Percentiles rank a stretch among this genome's conserved stretches.
Conservation (phyloP, 1,140 invertebrate genomes). For the Manduca sexta region DNA sequence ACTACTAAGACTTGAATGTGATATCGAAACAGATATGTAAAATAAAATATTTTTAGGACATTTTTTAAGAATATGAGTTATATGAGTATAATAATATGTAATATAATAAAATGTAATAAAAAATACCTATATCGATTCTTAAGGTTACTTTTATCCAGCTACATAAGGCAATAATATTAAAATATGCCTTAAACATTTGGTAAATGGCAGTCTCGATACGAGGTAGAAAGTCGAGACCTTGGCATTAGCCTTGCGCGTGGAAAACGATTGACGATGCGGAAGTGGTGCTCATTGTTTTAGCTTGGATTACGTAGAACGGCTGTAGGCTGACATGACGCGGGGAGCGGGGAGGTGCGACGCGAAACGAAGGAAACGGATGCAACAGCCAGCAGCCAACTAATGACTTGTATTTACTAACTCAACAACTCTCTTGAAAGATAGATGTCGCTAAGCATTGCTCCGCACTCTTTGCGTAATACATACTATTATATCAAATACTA, state of each 20-base stretch:
- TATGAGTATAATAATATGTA: too few relatives aligned
- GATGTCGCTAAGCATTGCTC: slow-evolving; percentile 4
- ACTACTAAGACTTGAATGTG: too few relatives aligned
- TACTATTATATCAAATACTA: background rate
- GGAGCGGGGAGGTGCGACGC: slow-evolving; percentile 8
- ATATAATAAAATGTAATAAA: too few relatives aligned
- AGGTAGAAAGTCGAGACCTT: slow-evolving; percentile 57
- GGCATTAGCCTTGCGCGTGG: slow-evolving; percentile 59
- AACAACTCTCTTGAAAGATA: slow-evolving; percentile 13
- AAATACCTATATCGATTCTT: too few relatives aligned
- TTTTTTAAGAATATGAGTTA: too few relatives aligned
- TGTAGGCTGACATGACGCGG: slow-evolving; percentile 3
- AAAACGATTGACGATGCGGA: slow-evolving; percentile 54
- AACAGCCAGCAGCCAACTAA: slow-evolving; percentile 17
- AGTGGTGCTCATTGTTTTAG: slow-evolving; percentile 52
- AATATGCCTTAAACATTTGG: too few relatives aligned
- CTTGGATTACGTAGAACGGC: slow-evolving; percentile 28
- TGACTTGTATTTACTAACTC: slow-evolving; percentile 14
- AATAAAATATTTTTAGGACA: too few relatives aligned
- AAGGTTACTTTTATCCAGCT: too few relatives aligned
- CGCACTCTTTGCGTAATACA: slow-evolving; percentile 2
- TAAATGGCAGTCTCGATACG: background rate
- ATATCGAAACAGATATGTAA: too few relatives aligned
- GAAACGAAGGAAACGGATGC: slow-evolving; percentile 29
- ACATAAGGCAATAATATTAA: background rate